Evolutionary conservation across 2,888 invertebrate genomes (phyloP).

Genomic region (Andricus quercusramuli): DNA sequence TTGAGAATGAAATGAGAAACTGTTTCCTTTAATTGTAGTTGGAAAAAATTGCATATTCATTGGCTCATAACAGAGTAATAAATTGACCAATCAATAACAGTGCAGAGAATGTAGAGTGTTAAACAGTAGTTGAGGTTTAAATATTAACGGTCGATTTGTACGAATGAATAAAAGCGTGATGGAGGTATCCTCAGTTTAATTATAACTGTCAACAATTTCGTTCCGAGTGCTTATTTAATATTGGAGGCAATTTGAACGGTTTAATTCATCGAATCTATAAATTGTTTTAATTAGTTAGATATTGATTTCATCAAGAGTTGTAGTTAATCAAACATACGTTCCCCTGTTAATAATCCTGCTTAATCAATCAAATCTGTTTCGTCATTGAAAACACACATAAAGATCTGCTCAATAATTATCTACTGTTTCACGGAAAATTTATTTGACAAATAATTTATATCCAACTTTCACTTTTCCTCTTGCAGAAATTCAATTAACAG

Average conservation of each 20-base stretch:
- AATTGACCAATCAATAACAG: background rate
- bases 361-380: background rate
- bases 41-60: background rate
- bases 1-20: slow-evolving; percentile 19
- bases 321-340: background rate
- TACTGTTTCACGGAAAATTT: slow-evolving; percentile 3
- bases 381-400: slow-evolving; percentile 16
- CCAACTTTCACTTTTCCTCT: slow-evolving; percentile 24
- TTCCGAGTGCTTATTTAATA: slow-evolving; percentile 5
- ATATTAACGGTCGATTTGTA: background rate
- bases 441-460: slow-evolving; percentile 27
- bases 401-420: slow-evolving; percentile 20
- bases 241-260: background rate
- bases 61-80: background rate
- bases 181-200: background rate
- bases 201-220: slow-evolving; percentile 2
- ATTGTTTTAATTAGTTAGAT: slow-evolving; percentile 22
- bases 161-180: background rate
- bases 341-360: background rate
- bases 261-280: background rate
- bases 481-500: slow-evolving; percentile 15
- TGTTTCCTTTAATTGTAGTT: background rate
- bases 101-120: background rate
- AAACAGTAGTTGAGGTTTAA: background rate
- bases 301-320: slow-evolving; percentile 4